These are phyloP conservation scores for Drosophila buzzatii DNA, from an alignment of 2,888 invertebrate species.

Conservation along the genomic window DNA sequence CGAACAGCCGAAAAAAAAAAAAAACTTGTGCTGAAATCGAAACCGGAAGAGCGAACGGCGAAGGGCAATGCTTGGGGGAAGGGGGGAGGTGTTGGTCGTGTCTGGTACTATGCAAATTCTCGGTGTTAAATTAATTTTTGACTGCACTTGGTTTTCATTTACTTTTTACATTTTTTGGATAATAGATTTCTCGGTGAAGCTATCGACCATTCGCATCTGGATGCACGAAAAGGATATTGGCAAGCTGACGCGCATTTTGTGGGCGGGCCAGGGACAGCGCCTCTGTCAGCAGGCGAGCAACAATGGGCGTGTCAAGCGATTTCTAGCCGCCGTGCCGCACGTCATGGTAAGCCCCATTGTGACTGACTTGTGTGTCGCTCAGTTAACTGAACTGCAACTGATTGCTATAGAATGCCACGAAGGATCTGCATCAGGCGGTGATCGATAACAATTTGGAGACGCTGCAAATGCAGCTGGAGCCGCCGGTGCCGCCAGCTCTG, in stretches of 20 bases:
- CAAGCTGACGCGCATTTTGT: conserved; percentile 93
- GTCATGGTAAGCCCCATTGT: conserved; percentile 90
- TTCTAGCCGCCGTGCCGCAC: conserved; percentile 96
- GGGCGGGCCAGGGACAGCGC: conserved; percentile 95
- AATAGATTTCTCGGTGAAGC: conserved; percentile 91
- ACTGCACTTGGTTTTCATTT: conserved; percentile 33
- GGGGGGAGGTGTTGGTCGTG: background rate
- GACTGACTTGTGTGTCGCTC: background rate
- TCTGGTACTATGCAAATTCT: conserved; percentile 6
- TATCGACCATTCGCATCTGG: conserved; percentile 97
- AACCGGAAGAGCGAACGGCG: background rate
- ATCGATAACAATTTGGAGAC: conserved; percentile 91
- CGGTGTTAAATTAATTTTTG: conserved; percentile 42
- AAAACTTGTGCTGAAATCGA: conserved; percentile 26
- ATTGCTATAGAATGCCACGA: conserved; percentile 90
- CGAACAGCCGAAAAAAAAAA: conserved; percentile 52
- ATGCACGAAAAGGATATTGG: conserved; percentile 96
- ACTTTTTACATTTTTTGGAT: conserved; percentile 10
- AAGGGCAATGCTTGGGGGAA: background rate
- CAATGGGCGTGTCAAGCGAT: conserved; percentile 92
- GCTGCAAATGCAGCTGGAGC: conserved; percentile 88
- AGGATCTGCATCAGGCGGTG: conserved; percentile 92
- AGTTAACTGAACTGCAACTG: background rate
- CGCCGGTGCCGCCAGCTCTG: conserved; percentile 90
- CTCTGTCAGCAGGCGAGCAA: conserved; percentile 93